These are phyloP conservation scores for Uloborus plumipes DNA, from an alignment of 2,888 invertebrate genomes.

Conservation along the genomic window DNA sequence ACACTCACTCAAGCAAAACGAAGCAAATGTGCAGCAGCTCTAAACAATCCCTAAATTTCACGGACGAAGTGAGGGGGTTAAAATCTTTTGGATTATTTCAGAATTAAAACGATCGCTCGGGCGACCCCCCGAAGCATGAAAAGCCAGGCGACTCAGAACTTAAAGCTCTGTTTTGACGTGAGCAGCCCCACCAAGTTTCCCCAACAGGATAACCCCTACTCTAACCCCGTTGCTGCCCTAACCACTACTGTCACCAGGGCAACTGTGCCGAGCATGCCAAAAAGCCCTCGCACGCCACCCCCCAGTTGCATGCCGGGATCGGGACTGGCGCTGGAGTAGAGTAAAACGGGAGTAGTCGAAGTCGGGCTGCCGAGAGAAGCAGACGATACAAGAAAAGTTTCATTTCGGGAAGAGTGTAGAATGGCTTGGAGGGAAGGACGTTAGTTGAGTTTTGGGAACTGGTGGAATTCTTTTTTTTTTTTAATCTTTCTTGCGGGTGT, in stretches of 20 bases:
- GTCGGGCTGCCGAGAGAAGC: conserved; percentile 29
- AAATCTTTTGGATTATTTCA: no score
- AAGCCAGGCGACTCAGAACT: conserved; percentile 2
- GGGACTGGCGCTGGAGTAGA: conserved; percentile 25
- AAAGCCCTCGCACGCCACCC: conserved; percentile 28
- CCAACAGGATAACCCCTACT: conserved; percentile 21
- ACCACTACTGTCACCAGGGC: conserved; percentile 39
- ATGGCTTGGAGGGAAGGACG: no score
- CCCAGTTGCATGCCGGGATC: conserved; percentile 41
- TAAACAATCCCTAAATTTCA: no score
- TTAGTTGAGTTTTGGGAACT: no score
- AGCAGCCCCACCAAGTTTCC: conserved; percentile 24
- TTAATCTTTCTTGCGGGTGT: no score
- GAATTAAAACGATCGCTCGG: neutral
- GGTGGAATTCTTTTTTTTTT: no score
- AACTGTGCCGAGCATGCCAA: conserved; percentile 37
- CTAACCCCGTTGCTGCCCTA: conserved; percentile 20
- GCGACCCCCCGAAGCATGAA: neutral
- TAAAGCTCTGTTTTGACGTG: neutral
- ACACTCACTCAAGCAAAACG: no score
- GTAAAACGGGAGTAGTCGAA: conserved; percentile 49
- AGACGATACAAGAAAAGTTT: conserved; percentile 35
- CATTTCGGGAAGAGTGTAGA: neutral
- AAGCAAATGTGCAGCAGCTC: no score
- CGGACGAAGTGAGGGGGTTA: no score